These are phyloP conservation scores for Nibea coibor DNA, from an alignment of 2,113 vertebrate genomes.

Conservation along the genomic window DNA sequence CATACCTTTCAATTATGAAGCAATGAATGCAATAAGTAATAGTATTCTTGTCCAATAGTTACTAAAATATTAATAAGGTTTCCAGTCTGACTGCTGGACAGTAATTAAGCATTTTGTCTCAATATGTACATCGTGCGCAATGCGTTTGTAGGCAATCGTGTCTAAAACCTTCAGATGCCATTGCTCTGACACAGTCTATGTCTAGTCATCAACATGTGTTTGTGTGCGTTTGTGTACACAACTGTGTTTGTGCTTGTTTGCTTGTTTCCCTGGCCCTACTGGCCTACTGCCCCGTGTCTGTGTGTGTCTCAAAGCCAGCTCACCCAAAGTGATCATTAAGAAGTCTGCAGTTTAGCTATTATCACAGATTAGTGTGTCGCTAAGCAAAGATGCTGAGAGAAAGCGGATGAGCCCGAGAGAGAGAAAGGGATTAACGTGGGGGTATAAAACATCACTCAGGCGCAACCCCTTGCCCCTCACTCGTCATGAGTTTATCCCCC, in stretches of 20 bases:
- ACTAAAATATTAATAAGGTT: constrained; percentile 25
- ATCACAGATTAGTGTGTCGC: constrained; percentile 84
- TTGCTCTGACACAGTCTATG: constrained; percentile 5
- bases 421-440: constrained; percentile 39
- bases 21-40: background rate
- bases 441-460: constrained; percentile 57
- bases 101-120: constrained; percentile 9
- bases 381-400: constrained; percentile 60
- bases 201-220: background rate
- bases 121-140: background rate
- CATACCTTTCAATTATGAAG: background rate
- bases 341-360: constrained; percentile 84
- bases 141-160: constrained; percentile 15
- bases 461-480: constrained; percentile 47
- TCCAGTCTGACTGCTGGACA: background rate
- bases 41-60: background rate
- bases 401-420: constrained; percentile 7
- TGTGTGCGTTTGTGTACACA: constrained; percentile 8
- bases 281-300: constrained; percentile 72
- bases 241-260: constrained; percentile 30
- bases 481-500: constrained; percentile 25
- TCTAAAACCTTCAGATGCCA: constrained; percentile 1
- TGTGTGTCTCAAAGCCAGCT: constrained; percentile 75
- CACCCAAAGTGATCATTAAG: constrained; percentile 83
- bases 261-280: constrained; percentile 35